Evolutionary conservation across 1,140 invertebrate genomes (phyloP).

Genomic region (Cataglyphis hispanica): DNA sequence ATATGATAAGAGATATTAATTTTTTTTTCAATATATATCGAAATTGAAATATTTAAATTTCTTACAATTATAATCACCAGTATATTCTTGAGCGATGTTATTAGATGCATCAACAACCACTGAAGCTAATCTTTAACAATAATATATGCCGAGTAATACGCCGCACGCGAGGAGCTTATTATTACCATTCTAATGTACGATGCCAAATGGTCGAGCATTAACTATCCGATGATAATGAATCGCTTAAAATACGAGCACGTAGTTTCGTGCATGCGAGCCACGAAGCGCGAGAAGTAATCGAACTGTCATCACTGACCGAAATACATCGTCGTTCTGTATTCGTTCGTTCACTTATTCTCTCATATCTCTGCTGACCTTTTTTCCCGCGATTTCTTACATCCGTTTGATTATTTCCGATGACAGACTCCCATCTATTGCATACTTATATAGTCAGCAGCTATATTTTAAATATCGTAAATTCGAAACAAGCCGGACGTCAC

Average conservation of each 20-base stretch:
- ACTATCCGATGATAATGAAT: conserved; percentile 54
- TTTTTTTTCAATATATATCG: neutral
- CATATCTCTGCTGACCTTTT: neutral
- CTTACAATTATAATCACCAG: neutral
- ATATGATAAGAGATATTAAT: neutral
- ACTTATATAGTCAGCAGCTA: neutral
- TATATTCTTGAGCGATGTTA: neutral
- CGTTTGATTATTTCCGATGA: conserved; percentile 7
- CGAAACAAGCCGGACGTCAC: neutral
- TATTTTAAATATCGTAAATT: neutral
- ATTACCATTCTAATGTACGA: conserved; percentile 45
- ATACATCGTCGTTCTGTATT: conserved; percentile 37
- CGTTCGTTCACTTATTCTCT: conserved; percentile 6
- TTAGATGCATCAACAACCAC: conserved; percentile 13
- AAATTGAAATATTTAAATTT: neutral
- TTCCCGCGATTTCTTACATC: neutral
- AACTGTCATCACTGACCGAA: conserved; percentile 47
- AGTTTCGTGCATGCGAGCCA: conserved; percentile 16
- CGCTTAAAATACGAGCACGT: conserved; percentile 48
- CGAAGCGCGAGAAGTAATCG: conserved; percentile 35
- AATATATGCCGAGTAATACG: conserved; percentile 29
- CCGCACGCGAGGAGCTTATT: conserved; percentile 50
- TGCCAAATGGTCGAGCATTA: conserved; percentile 53
- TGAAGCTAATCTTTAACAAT: conserved; percentile 38
- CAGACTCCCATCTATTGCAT: neutral